Base-by-base conservation (phyloP, 2,797 vertebrate species). In the Sebastes aleutianus region DNA sequence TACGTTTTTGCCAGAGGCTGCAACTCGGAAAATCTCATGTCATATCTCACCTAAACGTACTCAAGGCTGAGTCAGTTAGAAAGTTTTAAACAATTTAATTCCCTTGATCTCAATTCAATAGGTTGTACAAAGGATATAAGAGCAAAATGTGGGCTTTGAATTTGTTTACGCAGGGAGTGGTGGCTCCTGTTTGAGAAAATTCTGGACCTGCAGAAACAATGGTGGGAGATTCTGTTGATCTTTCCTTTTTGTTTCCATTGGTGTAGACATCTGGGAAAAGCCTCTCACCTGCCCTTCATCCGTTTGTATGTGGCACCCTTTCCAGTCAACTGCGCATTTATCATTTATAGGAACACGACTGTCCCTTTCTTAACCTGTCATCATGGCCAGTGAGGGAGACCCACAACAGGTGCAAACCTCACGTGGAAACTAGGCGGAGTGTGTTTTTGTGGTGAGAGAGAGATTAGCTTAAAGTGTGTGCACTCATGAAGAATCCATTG, bases 101-200 rank as follows among this genome's bases (percentile, higher is more conserved):
- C 29, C 43, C 13, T 65, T 32, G 57, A 79, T 87, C 68, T 70
- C 9, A 34, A 7, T 56, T 76, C 65, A 20, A 6, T 71, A 43
- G 26, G 1, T 34, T 31, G 18, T 3, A 79, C 74, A 90, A 84
- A 86, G 68, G 61, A 79, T 59, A 76, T 34, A 0, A 3, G 8
- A 56, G 63, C 8, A 32, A 78, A 58, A 84, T 74, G 69, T 31
- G 29, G 58, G 9, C 47, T 84, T 75, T 83, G 76, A 84, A 74
- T 91, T 88, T 90, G 88, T 89, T 91, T 82, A 82, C 83, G 70
- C 64, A 88, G 87, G 91, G 87, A 85, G 92, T 82, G 89, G 90
- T 80, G 54, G 11, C 70, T 83, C 67, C 69, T 81, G 50, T 69
- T 80, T 66, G 4, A 3, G 26, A 29, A 66, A 9, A 56, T 82